phyloP scores from a whole-genome alignment of 2,888 invertebrate species.

The Pristionchus maxplancki region DNA sequence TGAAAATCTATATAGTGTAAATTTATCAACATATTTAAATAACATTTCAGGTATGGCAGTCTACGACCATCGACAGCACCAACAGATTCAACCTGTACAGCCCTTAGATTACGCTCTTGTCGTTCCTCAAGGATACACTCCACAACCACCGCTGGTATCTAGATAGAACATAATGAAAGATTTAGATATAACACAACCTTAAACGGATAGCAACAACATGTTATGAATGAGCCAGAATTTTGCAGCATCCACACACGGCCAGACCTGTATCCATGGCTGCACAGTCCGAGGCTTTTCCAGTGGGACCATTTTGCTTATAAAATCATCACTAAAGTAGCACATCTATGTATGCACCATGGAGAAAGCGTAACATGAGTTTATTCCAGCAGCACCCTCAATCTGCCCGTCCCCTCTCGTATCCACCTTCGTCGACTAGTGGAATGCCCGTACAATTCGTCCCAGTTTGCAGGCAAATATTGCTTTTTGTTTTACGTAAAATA shows the following conservation, averaged over 20 bases:
- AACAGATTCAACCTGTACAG: neutral
- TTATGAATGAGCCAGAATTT: neutral
- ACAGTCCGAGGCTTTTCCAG: neutral
- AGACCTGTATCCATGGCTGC: neutral
- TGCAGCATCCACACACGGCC: neutral
- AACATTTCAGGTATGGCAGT: too few species aligned
- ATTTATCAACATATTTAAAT: too few species aligned
- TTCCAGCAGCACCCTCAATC: slow-evolving; percentile 28
- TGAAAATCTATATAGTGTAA: too few species aligned
- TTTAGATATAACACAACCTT: too few species aligned
- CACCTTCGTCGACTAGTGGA: slow-evolving; percentile 55
- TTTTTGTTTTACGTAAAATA: too few species aligned
- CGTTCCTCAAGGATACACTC: neutral
- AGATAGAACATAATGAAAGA: neutral
- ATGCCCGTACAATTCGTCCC: slow-evolving; percentile 72
- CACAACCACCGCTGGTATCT: neutral
- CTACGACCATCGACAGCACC: neutral
- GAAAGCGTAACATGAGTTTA: too few species aligned
- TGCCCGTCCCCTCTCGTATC: slow-evolving; percentile 60
- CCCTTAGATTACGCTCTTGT: neutral
- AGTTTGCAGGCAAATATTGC: slow-evolving; percentile 68
- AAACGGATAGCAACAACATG: too few species aligned
- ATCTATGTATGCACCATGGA: too few species aligned
- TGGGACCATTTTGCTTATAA: neutral
- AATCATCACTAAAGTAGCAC: neutral